These are phyloP conservation scores for Cheilosia grossa DNA, from an alignment of 2,888 invertebrate species.

Conservation along the genomic window DNA sequence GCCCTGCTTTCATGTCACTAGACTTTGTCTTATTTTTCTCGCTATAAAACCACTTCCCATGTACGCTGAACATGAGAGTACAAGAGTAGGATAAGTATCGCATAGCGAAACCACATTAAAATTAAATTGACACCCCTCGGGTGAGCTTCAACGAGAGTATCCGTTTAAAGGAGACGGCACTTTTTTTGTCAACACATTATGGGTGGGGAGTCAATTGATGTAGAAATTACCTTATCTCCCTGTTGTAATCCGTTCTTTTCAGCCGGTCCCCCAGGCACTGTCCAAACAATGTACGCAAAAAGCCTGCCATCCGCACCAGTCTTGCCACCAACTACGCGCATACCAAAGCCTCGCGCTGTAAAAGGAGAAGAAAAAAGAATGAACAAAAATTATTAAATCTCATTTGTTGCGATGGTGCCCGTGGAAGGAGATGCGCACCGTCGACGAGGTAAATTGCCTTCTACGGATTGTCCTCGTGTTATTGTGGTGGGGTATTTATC, in stretches of 20 bases:
- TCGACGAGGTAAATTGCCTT: conserved; percentile 32
- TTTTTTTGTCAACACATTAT: conserved; percentile 38
- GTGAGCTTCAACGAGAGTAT: neutral
- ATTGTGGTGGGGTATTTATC: neutral
- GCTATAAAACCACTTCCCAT: neutral
- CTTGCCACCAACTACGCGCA: conserved; percentile 97
- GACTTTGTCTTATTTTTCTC: conserved; percentile 1
- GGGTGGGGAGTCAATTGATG: conserved; percentile 58
- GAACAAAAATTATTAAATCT: conserved; percentile 58
- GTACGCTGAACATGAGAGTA: neutral
- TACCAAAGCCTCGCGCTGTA: conserved; percentile 94
- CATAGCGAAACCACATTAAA: conserved; percentile 46
- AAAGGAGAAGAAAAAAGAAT: conserved; percentile 24
- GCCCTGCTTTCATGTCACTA: conserved; percentile 27
- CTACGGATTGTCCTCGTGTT: conserved; percentile 24
- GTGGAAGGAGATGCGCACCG: conserved; percentile 26
- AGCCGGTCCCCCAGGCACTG: conserved; percentile 95
- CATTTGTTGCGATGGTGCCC: conserved; percentile 51
- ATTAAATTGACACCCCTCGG: conserved; percentile 63
- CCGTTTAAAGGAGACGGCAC: neutral
- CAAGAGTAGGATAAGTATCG: conserved; percentile 32
- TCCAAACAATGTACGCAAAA: conserved; percentile 96
- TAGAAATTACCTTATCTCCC: conserved; percentile 90
- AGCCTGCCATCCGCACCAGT: conserved; percentile 92
- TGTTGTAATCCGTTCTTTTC: conserved; percentile 94